Evolutionary conservation across 2,113 vertebrate genomes (phyloP).

Genomic region (Tragelaphus strepsiceros): DNA sequence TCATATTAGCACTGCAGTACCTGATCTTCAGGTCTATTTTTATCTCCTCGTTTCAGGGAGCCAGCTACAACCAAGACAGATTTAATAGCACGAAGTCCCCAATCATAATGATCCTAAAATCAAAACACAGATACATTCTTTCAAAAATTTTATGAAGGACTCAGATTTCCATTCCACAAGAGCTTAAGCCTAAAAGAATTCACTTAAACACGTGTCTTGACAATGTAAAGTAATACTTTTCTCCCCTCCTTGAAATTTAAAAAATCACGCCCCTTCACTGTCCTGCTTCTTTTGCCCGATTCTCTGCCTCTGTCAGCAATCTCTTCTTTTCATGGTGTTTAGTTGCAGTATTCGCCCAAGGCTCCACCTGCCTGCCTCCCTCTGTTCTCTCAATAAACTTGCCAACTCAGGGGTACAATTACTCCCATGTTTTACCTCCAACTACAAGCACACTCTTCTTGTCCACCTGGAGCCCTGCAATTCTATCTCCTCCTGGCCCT

Average conservation of each 20-base stretch:
- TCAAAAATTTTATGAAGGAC: background rate
- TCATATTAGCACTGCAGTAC: constrained; percentile 56
- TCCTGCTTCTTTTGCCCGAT: background rate
- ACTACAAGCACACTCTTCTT: background rate
- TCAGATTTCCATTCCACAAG: background rate
- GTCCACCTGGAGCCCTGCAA: accelerated
- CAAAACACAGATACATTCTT: constrained; percentile 3
- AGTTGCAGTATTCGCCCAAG: background rate
- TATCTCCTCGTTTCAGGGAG: constrained; percentile 81
- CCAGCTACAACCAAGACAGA: constrained; percentile 86
- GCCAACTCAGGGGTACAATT: background rate
- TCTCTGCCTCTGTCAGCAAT: background rate
- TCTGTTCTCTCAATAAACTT: background rate
- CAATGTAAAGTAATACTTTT: background rate
- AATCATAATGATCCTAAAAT: constrained; percentile 85
- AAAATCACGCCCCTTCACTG: background rate
- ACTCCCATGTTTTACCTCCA: background rate
- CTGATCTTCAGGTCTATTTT: constrained; percentile 83
- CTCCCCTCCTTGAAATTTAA: background rate
- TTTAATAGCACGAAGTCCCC: constrained; percentile 84
- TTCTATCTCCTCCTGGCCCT: background rate
- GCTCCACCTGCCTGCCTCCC: accelerated
- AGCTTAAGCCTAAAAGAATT: background rate
- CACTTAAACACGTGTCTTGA: background rate
- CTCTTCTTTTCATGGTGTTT: background rate